Conservation (phyloP, 2,797 vertebrate genomes). For the Cichlasoma orientale region DNA sequence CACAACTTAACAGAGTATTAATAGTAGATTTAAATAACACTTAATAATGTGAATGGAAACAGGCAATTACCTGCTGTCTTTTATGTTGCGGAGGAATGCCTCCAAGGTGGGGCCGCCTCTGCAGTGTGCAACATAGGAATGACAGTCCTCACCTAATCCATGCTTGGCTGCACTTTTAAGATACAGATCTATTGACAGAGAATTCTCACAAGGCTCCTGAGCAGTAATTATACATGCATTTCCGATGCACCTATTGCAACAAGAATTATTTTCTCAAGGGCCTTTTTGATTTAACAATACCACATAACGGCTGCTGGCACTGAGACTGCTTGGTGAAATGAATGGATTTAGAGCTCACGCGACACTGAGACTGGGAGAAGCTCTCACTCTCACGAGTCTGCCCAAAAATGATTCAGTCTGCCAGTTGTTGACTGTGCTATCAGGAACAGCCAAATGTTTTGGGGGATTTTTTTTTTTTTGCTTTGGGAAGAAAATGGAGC, state of each 20-base stretch:
- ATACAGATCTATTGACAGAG: slow-evolving; percentile 53
- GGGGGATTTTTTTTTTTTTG: no score
- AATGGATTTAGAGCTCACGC: slow-evolving; percentile 40
- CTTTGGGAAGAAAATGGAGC: neutral
- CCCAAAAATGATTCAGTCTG: neutral
- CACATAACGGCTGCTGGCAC: slow-evolving; percentile 36
- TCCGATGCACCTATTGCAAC: slow-evolving; percentile 48
- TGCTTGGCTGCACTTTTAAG: slow-evolving; percentile 50
- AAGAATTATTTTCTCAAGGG: slow-evolving; percentile 52
- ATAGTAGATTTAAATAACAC: slow-evolving; percentile 30
- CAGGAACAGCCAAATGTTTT: slow-evolving; percentile 4
- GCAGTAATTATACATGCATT: slow-evolving; percentile 47
- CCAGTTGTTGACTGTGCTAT: neutral
- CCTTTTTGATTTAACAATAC: slow-evolving; percentile 48
- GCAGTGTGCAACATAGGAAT: slow-evolving; percentile 43
- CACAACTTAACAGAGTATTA: slow-evolving; percentile 22
- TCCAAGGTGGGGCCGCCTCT: slow-evolving; percentile 41
- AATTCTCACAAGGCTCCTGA: slow-evolving; percentile 41
- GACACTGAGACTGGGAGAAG: slow-evolving; percentile 17
- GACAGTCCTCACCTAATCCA: slow-evolving; percentile 57
- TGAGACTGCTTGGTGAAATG: neutral
- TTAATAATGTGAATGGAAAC: slow-evolving; percentile 41
- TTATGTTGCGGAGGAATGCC: slow-evolving; percentile 50
- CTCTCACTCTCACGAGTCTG: neutral
- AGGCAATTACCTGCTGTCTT: slow-evolving; percentile 58